Evolutionary conservation across 2,113 vertebrate species (phyloP), one percentile per base, ranked within the genome.

Genomic region (Centrocercus urophasianus): DNA sequence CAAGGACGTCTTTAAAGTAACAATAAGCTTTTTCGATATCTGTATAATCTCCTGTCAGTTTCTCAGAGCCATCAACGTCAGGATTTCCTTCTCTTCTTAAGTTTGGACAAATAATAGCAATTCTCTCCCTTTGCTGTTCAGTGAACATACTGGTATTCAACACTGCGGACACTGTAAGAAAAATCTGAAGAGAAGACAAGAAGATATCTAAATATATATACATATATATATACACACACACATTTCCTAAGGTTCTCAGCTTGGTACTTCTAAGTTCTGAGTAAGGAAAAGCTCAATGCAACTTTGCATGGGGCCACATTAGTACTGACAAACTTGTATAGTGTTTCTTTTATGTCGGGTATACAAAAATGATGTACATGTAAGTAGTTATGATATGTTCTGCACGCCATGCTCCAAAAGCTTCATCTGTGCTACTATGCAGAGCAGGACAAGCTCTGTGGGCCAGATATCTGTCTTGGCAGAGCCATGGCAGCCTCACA

Each of bases 121-220:
- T 78, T 32, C 63, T 65, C 32, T 96, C 59, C 73, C 97, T 97
- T 71, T 97, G 94, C 74, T 97, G 78, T 86, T 92, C 56, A 72
- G 96, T 95, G 83, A 98, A 87, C 89, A 98, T 89, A 15, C 70
- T 74, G 57, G 95, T 81, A 93, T 98, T 97, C 95, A 98, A 93
- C 50, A 89, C 93, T 6, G 97, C 98, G 24, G 92, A 93, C 19
- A 98, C 97, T 24, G 48, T 63, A 66, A 97, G 89, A 95, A 98
- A 98, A 92, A 98, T 95, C 98, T 98, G 93, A 87, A 96, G 75
- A 93, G 88, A 95, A 90, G 17, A 90, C n/a, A 86, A 60, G 20
- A 69, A 86, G 12, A 36, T 14, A 73, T n/a, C 36, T 88, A 6
- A 32, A 56, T 83, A 36, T 87, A 8, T 32, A 57, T 4, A 22